These are phyloP conservation scores for Zootoca vivipara DNA, from an alignment of 2,113 vertebrate species.

Conservation along the genomic window DNA sequence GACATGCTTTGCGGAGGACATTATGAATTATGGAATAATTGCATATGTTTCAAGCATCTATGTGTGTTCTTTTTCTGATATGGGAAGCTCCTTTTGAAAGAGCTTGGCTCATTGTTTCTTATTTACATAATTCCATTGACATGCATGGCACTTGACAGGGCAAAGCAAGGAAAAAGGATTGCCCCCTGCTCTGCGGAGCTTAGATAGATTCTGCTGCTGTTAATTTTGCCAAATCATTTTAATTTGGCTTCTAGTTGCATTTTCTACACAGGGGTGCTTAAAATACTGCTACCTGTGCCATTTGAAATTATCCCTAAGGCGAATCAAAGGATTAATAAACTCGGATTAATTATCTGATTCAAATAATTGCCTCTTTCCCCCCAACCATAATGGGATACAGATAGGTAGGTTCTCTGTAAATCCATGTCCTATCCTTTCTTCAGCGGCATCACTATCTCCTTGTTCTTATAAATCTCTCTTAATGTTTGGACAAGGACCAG, in stretches of 20 bases:
- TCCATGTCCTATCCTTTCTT: not conserved
- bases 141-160: not conserved
- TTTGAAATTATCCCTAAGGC: not conserved
- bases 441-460: not conserved
- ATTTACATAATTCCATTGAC: not conserved
- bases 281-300: not conserved
- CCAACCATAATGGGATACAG: not conserved
- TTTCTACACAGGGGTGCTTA: not conserved
- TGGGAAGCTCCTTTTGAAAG: not conserved
- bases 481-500: not conserved
- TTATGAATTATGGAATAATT: not conserved
- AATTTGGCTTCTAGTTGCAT: not conserved
- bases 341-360: not conserved
- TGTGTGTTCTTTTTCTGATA: not conserved
- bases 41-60: not conserved
- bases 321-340: not conserved
- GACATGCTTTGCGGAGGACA: not conserved
- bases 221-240: not conserved
- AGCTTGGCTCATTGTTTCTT: not conserved
- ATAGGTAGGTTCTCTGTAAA: not conserved
- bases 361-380: not conserved
- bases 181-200: not conserved
- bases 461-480: not conserved
- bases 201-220: not conserved
- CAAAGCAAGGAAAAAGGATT: not conserved